Percentiles rank a stretch among this genome's conserved stretches.
These are phyloP conservation scores for Chaetodon auriga DNA, from an alignment of 2,113 vertebrate genomes.

Conservation along the genomic window DNA sequence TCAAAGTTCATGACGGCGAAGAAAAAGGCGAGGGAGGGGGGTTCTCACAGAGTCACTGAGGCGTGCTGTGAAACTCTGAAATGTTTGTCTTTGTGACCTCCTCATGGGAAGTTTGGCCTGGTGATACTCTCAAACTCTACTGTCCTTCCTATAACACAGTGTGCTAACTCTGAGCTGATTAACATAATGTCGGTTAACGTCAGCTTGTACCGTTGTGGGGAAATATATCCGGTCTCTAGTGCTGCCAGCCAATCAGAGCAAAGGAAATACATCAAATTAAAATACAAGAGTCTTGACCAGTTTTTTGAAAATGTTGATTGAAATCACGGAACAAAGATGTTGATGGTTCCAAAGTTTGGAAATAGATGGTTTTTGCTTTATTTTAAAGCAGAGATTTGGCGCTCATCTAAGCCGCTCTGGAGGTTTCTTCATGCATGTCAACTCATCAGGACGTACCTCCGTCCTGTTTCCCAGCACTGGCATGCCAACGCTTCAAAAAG, in stretches of 20 bases:
- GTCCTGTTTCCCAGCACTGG: not conserved
- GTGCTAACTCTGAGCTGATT: not conserved
- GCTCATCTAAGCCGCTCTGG: too few relatives aligned
- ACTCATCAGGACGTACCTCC: not conserved
- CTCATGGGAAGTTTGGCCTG: constrained; percentile 60
- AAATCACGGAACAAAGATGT: too few relatives aligned
- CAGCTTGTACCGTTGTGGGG: fast-evolving
- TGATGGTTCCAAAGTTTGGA: too few relatives aligned
- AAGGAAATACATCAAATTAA: too few relatives aligned
- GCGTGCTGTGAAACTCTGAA: constrained; percentile 72
- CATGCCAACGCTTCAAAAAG: not conserved
- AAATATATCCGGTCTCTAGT: not conserved
- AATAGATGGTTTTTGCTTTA: too few relatives aligned
- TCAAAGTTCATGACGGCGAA: constrained; percentile 70
- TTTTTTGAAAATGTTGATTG: too few relatives aligned
- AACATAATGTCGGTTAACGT: not conserved
- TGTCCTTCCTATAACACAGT: not conserved
- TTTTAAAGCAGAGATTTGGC: too few relatives aligned
- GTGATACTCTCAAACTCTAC: constrained; percentile 35
- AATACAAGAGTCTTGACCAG: too few relatives aligned
- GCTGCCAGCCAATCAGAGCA: not conserved
- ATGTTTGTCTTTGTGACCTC: constrained; percentile 69
- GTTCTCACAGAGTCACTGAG: constrained; percentile 69
- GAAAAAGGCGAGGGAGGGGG: constrained; percentile 30
- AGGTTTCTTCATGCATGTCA: not conserved